Evolutionary conservation across 2,888 invertebrate species (phyloP), one percentile per base, ranked within the genome.

Genomic region (Nymphalis urticae): DNA sequence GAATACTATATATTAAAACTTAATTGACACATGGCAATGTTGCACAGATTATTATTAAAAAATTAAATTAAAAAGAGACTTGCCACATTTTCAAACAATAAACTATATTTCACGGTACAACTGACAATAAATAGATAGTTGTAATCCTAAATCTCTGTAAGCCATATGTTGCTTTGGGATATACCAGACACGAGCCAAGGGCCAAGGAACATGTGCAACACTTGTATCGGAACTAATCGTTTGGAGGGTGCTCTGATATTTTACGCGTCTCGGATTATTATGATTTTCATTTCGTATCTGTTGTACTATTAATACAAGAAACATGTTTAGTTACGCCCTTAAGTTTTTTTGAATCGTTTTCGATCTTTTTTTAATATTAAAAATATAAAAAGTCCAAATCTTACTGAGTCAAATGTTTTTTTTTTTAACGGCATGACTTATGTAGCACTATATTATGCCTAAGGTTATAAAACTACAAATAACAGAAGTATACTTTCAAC

Each of bases 221-320:
- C 88, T 89, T 87, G 88, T 85, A 78, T 77, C 84, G 88, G 85
- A 89, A 90, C 90, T 88, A 91, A 91, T 90, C 87, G 85, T 77
- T 82, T 85, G 48, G 64, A 67, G 71, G 75, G 70, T 58, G 66
- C 72, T 70, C 53, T 54, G 54, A 66, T 76, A 67, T 68, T 72
- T 71, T 73, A 73, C 75, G 75, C 72, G 66, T 60, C 69, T 67
- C 66, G 53, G 62, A 68, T 67, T 72, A 72, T 64, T 82, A 77
- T 80, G 62, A 65, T 60, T 48, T 70, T 66, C 21, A 62, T 64
- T 68, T 68, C 36, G 60, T 67, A 27, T 67, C 67, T 66, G 51
- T 36, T 58, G 42, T 53, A 48, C 47, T 27, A 54, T 67, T 56
- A 48, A 36, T 42, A 66, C 54, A 56, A 48, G 24, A 53, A 53